These are phyloP conservation scores for Illadopsis cleaveri DNA, from an alignment of 2,113 vertebrate genomes.

Conservation along the genomic window DNA sequence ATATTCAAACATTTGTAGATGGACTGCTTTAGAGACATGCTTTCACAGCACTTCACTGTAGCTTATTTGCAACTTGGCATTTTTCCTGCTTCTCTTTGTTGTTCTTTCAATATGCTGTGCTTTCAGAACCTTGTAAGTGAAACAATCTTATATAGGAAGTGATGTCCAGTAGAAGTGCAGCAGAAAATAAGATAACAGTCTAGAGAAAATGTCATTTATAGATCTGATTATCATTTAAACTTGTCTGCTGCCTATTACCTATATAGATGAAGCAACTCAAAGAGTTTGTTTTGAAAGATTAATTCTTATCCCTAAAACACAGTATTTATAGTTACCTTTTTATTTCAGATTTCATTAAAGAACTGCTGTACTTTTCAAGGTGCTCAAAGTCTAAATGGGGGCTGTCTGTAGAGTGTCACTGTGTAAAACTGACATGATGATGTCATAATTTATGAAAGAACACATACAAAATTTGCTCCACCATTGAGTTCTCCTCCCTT, in stretches of 20 bases:
- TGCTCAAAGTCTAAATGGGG: background rate
- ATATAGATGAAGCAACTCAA: background rate
- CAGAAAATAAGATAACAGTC: background rate
- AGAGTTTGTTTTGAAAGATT: background rate
- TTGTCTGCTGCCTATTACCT: background rate
- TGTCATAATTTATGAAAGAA: background rate
- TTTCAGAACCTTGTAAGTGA: background rate
- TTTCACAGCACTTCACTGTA: background rate
- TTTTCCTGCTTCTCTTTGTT: background rate
- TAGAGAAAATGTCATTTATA: background rate
- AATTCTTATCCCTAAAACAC: background rate
- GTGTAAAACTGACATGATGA: background rate
- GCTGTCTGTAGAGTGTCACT: background rate
- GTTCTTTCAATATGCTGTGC: background rate
- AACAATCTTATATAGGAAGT: background rate
- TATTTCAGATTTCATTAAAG: background rate
- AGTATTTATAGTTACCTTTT: background rate
- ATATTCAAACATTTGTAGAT: background rate
- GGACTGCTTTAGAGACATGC: background rate
- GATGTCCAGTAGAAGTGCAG: background rate
- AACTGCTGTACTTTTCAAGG: background rate
- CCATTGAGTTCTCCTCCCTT: accelerated
- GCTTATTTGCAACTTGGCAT: background rate
- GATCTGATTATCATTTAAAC: background rate
- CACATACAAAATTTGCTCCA: background rate